A percentile compares a stretch with the other conserved stretches of the same genome.
These are phyloP conservation scores for Tenrec ecaudatus DNA, from an alignment of 2,113 vertebrate species.

Conservation along the genomic window DNA sequence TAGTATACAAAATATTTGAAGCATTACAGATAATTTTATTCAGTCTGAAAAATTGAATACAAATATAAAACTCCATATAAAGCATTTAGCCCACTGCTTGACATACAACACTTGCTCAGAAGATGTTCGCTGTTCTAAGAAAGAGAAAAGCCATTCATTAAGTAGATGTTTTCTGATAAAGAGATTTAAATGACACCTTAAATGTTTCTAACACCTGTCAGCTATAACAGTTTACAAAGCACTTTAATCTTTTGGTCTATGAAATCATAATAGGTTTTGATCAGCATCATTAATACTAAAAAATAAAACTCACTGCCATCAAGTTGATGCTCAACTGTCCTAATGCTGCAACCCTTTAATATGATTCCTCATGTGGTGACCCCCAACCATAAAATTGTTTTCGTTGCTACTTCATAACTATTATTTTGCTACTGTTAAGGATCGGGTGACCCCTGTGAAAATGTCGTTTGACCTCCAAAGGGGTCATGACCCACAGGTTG, in stretches of 20 bases:
- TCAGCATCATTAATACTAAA: background rate
- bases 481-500: too few relatives aligned
- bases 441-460: too few relatives aligned
- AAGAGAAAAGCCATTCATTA: background rate
- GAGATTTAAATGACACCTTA: slow-evolving; percentile 51
- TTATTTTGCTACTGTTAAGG: too few relatives aligned
- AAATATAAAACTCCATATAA: slow-evolving; percentile 28
- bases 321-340: too few relatives aligned
- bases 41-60: slow-evolving; percentile 34
- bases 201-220: slow-evolving; percentile 35
- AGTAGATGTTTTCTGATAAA: slow-evolving; percentile 17
- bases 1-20: slow-evolving; percentile 27
- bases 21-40: slow-evolving; percentile 35
- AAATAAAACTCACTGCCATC: too few relatives aligned
- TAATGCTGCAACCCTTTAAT: too few relatives aligned
- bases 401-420: too few relatives aligned
- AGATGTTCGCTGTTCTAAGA: slow-evolving; percentile 1
- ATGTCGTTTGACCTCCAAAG: too few relatives aligned
- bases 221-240: slow-evolving; percentile 7
- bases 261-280: background rate
- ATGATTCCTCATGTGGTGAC: too few relatives aligned
- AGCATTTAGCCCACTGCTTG: background rate
- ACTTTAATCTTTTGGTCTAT: slow-evolving; percentile 18
- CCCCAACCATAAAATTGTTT: too few relatives aligned
- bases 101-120: background rate